Conservation (phyloP, 2,888 invertebrate species). For the Tenthredo mesomela region DNA sequence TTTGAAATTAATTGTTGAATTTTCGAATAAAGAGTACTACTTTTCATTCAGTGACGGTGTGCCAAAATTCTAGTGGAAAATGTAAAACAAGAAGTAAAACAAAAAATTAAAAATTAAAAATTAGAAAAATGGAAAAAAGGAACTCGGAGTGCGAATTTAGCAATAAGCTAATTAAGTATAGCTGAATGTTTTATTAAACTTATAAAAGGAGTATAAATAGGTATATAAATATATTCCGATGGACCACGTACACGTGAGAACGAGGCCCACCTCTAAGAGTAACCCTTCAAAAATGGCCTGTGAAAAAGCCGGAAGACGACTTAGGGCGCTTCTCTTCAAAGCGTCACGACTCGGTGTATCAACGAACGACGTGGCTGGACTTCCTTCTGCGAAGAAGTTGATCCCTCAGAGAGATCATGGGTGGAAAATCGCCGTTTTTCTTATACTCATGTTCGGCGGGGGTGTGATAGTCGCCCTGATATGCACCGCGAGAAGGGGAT, state of each 20-base stretch:
- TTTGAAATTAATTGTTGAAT: neutral
- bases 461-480: conserved; percentile 74
- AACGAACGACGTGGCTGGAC: conserved; percentile 69
- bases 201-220: neutral
- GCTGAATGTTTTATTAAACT: neutral
- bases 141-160: neutral
- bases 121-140: neutral
- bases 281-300: conserved; percentile 73
- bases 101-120: neutral
- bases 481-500: conserved; percentile 73
- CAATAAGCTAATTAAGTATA: neutral
- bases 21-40: too few relatives aligned
- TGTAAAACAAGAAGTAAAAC: too few relatives aligned
- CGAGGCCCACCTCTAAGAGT: conserved; percentile 64
- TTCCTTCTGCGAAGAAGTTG: conserved; percentile 72
- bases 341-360: conserved; percentile 73
- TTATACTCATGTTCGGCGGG: conserved; percentile 73
- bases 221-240: conserved; percentile 57
- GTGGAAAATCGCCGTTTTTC: conserved; percentile 74
- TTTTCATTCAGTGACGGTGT: too few relatives aligned
- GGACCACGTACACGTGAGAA: conserved; percentile 73
- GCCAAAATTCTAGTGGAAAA: too few relatives aligned
- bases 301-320: conserved; percentile 73
- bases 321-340: conserved; percentile 71
- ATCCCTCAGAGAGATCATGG: conserved; percentile 74